These are phyloP conservation scores for Psittacula cyanocephala DNA, from an alignment of 2,113 vertebrate genomes.

Conservation along the genomic window DNA sequence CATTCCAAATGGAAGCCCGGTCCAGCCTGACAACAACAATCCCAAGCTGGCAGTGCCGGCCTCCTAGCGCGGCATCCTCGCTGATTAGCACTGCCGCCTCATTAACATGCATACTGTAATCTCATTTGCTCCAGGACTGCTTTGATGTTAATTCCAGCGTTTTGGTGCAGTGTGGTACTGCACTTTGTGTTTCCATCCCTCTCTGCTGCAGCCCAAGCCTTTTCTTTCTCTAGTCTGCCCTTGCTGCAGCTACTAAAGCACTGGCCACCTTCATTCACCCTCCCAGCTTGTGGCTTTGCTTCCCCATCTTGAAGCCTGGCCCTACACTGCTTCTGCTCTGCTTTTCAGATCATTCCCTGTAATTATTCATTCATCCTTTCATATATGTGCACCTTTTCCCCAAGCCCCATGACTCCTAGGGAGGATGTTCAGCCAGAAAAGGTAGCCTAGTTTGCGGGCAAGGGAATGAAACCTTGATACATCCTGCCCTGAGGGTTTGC, in stretches of 20 bases:
- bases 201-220: background rate
- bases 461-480: background rate
- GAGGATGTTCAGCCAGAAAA: background rate
- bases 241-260: background rate
- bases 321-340: background rate
- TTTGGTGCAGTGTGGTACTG: constrained; percentile 67
- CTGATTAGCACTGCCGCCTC: constrained; percentile 54
- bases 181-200: constrained; percentile 26
- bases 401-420: background rate
- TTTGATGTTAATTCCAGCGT: constrained; percentile 73
- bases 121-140: constrained; percentile 68
- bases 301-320: background rate
- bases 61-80: constrained; percentile 36
- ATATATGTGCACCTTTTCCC: background rate
- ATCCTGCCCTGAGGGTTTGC: background rate
- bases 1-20: background rate
- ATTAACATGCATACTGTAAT: constrained; percentile 71
- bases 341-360: background rate
- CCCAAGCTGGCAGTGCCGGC: constrained; percentile 39
- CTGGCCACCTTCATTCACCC: background rate
- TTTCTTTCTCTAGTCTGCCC: background rate
- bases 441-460: background rate
- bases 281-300: background rate
- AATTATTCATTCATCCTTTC: background rate
- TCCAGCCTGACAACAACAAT: constrained; percentile 46